A percentile compares a stretch with the other conserved stretches of the same genome.
Evolutionary conservation across 2,113 vertebrate species (phyloP).

Genomic region (Ceuthmochares aereus): DNA sequence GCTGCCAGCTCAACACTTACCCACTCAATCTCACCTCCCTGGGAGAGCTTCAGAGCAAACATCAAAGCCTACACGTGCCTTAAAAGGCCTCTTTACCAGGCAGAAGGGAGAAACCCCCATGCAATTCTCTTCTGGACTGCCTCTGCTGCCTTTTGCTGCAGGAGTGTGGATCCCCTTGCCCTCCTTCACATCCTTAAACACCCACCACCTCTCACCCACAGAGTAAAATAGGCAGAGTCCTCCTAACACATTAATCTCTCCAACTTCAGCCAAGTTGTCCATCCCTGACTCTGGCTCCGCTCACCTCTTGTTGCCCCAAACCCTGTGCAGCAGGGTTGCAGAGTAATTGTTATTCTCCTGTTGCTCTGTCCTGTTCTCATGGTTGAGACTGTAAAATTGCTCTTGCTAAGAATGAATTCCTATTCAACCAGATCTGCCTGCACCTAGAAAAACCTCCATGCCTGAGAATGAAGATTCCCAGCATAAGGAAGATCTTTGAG

Average conservation of each 20-base stretch:
- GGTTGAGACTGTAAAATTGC: neutral
- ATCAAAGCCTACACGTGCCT: neutral
- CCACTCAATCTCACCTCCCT: conserved; percentile 30
- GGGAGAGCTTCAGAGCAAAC: neutral
- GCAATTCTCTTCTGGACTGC: neutral
- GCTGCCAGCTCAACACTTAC: neutral
- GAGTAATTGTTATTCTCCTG: neutral
- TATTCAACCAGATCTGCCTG: neutral
- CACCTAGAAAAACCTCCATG: neutral
- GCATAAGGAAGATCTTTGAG: neutral
- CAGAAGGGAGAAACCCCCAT: neutral
- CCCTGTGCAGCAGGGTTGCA: neutral
- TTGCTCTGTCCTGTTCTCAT: neutral
- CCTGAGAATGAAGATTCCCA: neutral
- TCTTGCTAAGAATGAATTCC: neutral
- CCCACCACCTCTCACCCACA: neutral
- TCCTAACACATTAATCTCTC: neutral
- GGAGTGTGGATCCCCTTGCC: neutral
- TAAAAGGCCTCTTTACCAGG: neutral
- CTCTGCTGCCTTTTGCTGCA: neutral
- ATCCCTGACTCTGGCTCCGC: neutral
- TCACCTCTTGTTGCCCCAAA: neutral
- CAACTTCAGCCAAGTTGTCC: neutral
- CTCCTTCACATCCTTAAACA: neutral
- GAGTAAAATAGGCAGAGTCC: neutral